Conservation (phyloP, 2,888 invertebrate genomes). For the Auanema sp. region DNA sequence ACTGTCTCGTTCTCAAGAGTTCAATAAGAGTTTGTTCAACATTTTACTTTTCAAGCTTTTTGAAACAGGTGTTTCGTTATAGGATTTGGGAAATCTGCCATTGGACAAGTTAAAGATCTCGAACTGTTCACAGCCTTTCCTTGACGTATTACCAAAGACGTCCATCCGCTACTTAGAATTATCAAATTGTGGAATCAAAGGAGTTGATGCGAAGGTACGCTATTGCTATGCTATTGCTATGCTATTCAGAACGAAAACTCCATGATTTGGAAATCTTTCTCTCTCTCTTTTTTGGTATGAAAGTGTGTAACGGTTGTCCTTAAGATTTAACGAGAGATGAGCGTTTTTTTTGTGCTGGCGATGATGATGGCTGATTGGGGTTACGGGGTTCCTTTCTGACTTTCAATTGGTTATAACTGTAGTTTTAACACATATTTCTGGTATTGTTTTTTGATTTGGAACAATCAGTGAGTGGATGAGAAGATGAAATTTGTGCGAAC, state of each 20-base stretch:
- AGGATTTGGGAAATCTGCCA: constrained; percentile 24
- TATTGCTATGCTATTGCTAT: constrained; percentile 3
- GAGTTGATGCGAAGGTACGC: constrained; percentile 24
- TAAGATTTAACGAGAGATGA: too few relatives aligned
- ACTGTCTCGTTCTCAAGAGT: constrained; percentile 5
- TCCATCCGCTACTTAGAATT: constrained; percentile 33
- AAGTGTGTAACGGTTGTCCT: too few relatives aligned
- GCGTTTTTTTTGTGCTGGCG: too few relatives aligned
- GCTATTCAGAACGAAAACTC: neutral
- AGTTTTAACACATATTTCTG: too few relatives aligned
- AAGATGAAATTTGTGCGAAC: too few relatives aligned
- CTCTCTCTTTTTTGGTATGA: constrained; percentile 3
- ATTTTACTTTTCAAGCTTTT: neutral
- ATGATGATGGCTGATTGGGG: too few relatives aligned
- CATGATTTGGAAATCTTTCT: constrained; percentile 2
- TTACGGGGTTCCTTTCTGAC: too few relatives aligned
- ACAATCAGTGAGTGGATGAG: too few relatives aligned
- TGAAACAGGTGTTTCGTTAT: constrained; percentile 10
- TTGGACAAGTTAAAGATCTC: constrained; percentile 31
- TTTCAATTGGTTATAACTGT: too few relatives aligned
- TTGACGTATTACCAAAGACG: constrained; percentile 14
- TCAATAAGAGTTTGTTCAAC: neutral
- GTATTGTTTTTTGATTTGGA: too few relatives aligned
- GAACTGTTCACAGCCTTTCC: constrained; percentile 19
- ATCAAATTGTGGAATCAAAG: constrained; percentile 34